Conservation (phyloP, 2,888 invertebrate species). For the Drosophila bunnanda region DNA sequence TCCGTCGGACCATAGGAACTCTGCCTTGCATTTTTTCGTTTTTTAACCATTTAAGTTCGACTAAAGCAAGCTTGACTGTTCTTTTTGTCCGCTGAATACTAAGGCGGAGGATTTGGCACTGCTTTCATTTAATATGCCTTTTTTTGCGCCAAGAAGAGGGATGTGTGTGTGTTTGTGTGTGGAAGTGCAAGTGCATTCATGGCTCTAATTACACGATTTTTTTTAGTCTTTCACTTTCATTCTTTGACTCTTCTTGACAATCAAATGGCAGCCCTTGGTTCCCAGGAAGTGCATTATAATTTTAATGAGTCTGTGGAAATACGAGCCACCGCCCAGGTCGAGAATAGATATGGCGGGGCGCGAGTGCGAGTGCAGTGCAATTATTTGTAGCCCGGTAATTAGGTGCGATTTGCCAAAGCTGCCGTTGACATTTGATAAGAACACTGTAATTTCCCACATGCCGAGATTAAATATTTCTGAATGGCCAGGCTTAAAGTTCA, state of each 20-base stretch:
- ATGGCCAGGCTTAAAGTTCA: not conserved
- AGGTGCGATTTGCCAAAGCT: slow-evolving; percentile 54
- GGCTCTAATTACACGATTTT: slow-evolving; percentile 39
- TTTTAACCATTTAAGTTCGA: not conserved
- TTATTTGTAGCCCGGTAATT: slow-evolving; percentile 26
- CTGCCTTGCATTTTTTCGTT: not conserved
- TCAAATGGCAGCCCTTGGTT: slow-evolving; percentile 34
- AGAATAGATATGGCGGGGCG: not conserved
- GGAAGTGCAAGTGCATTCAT: slow-evolving; percentile 25
- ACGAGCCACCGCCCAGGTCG: not conserved
- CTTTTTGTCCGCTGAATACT: not conserved
- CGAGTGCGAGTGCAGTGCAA: not conserved
- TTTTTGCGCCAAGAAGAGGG: slow-evolving; percentile 3
- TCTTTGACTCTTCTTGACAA: slow-evolving; percentile 19
- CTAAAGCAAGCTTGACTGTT: not conserved
- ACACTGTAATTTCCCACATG: slow-evolving; percentile 10
- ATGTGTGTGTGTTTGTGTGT: slow-evolving; percentile 7
- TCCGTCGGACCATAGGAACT: no score
- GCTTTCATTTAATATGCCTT: slow-evolving; percentile 25
- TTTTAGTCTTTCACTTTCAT: slow-evolving; percentile 6
- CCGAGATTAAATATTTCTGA: not conserved
- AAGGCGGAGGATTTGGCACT: slow-evolving; percentile 20
- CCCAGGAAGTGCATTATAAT: slow-evolving; percentile 41
- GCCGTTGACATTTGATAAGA: slow-evolving; percentile 53
- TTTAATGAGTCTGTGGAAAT: slow-evolving; percentile 45